A percentile compares a stretch with the other conserved stretches of the same genome.
These are phyloP conservation scores for Coturnix japonica DNA, from an alignment of 2,113 vertebrate species.

Conservation along the genomic window DNA sequence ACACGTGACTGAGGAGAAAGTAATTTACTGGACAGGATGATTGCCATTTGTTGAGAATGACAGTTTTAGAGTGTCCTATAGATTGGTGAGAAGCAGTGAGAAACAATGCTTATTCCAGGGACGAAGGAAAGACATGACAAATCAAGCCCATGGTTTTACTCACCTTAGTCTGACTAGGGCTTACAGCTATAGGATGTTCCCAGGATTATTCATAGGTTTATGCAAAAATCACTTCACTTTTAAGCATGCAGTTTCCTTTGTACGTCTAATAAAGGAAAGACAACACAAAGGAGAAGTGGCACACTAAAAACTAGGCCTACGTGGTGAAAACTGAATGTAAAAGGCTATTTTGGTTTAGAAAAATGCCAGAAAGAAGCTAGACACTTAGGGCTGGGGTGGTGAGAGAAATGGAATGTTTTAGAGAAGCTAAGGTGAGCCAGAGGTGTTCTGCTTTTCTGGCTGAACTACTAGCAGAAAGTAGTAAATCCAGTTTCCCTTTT, in stretches of 20 bases:
- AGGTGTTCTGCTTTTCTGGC: neutral
- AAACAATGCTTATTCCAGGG: neutral
- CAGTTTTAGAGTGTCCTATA: neutral
- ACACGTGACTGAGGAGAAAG: neutral
- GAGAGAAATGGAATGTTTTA: neutral
- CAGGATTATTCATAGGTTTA: neutral
- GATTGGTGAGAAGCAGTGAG: neutral
- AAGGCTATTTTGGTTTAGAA: neutral
- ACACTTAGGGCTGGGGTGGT: fast-evolving
- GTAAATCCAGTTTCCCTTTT: neutral
- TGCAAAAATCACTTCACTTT: neutral
- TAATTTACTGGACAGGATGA: neutral
- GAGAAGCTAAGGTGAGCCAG: neutral
- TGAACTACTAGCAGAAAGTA: neutral
- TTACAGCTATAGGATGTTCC: neutral
- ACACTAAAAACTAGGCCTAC: neutral
- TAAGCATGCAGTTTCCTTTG: fast-evolving
- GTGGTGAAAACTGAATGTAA: neutral
- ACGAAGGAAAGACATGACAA: neutral
- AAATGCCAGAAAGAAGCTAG: neutral
- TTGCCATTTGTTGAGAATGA: neutral
- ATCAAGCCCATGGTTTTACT: neutral
- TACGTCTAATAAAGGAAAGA: neutral
- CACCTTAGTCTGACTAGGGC: neutral
- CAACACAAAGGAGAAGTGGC: neutral